A percentile compares a stretch with the other conserved stretches of the same genome.
Conservation (phyloP, 2,113 vertebrate species). For the Probosciger aterrimus region DNA sequence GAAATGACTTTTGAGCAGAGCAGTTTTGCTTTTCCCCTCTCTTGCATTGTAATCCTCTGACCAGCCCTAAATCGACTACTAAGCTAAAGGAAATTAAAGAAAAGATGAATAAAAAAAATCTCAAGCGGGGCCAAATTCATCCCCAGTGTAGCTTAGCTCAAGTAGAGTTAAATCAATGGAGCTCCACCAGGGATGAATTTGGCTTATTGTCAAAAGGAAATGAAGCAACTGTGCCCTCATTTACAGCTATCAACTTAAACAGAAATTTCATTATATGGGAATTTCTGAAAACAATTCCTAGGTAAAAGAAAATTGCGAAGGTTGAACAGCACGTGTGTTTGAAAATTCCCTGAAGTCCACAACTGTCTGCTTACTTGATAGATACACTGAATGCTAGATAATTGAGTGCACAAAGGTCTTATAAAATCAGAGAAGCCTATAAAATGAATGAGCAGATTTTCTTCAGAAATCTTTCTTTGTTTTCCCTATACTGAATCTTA, state of each 20-base stretch:
- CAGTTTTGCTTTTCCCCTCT: conserved; percentile 40
- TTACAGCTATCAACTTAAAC: conserved; percentile 66
- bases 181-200: conserved; percentile 62
- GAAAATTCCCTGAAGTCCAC: conserved; percentile 48
- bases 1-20: conserved; percentile 59
- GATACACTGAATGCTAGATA: conserved; percentile 1
- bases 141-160: conserved; percentile 55
- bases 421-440: conserved; percentile 7
- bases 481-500: not conserved
- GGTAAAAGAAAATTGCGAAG: conserved; percentile 59
- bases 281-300: conserved; percentile 67
- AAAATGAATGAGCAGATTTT: not conserved
- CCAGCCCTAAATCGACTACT: conserved; percentile 46
- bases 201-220: conserved; percentile 69
- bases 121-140: conserved; percentile 57
- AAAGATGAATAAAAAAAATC: conserved; percentile 60
- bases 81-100: conserved; percentile 69
- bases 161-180: conserved; percentile 62
- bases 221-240: conserved; percentile 67
- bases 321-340: conserved; percentile 31
- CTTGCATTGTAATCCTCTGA: conserved; percentile 59
- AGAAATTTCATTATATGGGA: conserved; percentile 66
- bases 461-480: not conserved
- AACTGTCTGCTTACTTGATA: conserved; percentile 42
- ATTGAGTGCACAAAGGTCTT: conserved; percentile 12